Base-by-base conservation (phyloP, 2,888 invertebrate genomes). In the Parthenolecanium corni region DNA sequence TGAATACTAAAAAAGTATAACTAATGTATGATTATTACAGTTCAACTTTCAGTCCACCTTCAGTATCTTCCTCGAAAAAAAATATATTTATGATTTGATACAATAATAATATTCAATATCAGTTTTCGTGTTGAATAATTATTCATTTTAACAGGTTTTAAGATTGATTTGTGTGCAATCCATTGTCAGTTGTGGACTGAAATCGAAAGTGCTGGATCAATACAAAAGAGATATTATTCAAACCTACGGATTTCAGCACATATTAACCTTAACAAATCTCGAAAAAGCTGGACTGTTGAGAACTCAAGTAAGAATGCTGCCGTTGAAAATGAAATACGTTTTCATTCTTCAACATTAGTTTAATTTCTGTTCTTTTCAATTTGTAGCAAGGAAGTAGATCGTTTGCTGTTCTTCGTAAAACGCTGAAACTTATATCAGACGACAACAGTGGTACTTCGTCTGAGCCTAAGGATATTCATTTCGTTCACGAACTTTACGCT, bases 161-260 rank as follows among this genome's bases (percentile, higher is more conserved):
- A 79, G 96, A 11, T 77, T 98, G 5, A 85, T 98, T 65, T 92
- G 93, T 73, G 81, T 97, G 61, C 97, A 98, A 74, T 94, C 92
- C 66, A 80, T 86, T 18, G 90, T 93, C 2, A 89, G 88, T 63
- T 92, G 92, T 18, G 98, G 98, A 0, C 78, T 98, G 3, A 95
- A 95, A 73, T 86, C 84, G 2, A 93, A 93, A 73, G 80, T 95
- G 0, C 68, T 90, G 61, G 83, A 83, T 67, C 77, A 79, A 69
- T 89, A 88, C 70, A 84, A 84, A 71, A 75, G 82, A 67, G 85
- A 86, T 73, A 79, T 89, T 53, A 74, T 83, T 61, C 83, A 89
- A 74, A 90, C 91, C 0, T 96, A 95, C 72, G 95, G 96, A 0
- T 82, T 89, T 68, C 81, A 87, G 69, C 83, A 87, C 61, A 78